phyloP scores from a whole-genome alignment of 2,888 invertebrate genomes.

The Ennomos quercinarius region DNA sequence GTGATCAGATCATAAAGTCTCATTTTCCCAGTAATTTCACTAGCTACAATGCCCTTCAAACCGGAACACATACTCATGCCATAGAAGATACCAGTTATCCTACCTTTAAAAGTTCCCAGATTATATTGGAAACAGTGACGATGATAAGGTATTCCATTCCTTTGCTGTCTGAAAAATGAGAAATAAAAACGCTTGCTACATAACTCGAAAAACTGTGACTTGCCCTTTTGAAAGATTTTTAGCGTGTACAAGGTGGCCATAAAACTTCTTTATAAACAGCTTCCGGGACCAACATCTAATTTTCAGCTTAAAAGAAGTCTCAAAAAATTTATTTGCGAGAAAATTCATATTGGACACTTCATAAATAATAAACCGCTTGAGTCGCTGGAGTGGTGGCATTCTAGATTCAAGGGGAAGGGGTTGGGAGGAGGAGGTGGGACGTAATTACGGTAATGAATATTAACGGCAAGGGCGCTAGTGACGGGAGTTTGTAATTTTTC shows the following conservation, averaged over 20 bases:
- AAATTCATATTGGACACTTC: constrained; percentile 54
- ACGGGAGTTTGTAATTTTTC: constrained; percentile 25
- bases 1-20: no score
- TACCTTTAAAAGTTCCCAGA: no score
- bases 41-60: no score
- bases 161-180: no score
- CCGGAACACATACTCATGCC: no score
- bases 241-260: neutral
- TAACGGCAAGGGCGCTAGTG: constrained; percentile 51
- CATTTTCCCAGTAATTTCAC: no score
- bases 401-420: constrained; percentile 30
- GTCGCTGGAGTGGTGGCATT: constrained; percentile 47
- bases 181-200: neutral
- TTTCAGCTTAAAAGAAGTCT: constrained; percentile 16
- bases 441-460: constrained; percentile 67
- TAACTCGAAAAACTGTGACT: neutral
- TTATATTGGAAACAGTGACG: no score
- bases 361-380: constrained; percentile 57
- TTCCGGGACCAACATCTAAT: constrained; percentile 2
- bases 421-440: constrained; percentile 19
- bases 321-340: constrained; percentile 22
- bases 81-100: no score
- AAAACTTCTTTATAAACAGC: constrained; percentile 7
- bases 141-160: no score
- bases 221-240: neutral